Percentiles rank a stretch among this genome's conserved stretches.
phyloP scores from a whole-genome alignment of 2,888 invertebrate species.

The Athripsodes cinereus region DNA sequence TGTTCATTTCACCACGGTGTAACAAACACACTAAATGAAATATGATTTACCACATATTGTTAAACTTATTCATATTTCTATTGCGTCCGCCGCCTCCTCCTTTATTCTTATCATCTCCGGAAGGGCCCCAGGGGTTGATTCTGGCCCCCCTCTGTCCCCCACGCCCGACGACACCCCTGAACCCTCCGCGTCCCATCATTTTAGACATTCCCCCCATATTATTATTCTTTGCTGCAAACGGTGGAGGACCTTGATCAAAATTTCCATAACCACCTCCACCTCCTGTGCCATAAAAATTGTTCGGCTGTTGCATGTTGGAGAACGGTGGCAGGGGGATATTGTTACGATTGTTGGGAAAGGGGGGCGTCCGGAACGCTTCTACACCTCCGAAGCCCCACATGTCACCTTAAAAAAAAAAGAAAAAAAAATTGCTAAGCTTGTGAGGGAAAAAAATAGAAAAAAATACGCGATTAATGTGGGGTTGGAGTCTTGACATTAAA shows the following conservation, averaged over 20 bases:
- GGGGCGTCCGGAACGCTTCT: neutral
- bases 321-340: neutral
- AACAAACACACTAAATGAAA: too few relatives aligned
- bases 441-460: too few relatives aligned
- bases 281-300: neutral
- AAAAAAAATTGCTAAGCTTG: neutral
- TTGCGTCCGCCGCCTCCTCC: neutral
- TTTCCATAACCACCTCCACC: neutral
- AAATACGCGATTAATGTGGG: too few relatives aligned
- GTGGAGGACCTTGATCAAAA: neutral
- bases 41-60: too few relatives aligned
- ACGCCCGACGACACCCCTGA: neutral
- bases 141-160: neutral
- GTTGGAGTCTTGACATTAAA: too few relatives aligned
- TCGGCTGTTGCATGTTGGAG: neutral
- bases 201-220: neutral
- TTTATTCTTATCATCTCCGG: neutral
- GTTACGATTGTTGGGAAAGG: neutral
- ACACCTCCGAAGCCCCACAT: neutral
- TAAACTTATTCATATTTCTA: neutral
- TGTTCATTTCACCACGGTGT: too few relatives aligned
- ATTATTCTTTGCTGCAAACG: neutral
- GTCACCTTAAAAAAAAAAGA: neutral
- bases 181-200: neutral
- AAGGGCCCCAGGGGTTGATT: neutral